Conservation (phyloP, 1,140 invertebrate species). For the Dinoponera quadriceps region DNA sequence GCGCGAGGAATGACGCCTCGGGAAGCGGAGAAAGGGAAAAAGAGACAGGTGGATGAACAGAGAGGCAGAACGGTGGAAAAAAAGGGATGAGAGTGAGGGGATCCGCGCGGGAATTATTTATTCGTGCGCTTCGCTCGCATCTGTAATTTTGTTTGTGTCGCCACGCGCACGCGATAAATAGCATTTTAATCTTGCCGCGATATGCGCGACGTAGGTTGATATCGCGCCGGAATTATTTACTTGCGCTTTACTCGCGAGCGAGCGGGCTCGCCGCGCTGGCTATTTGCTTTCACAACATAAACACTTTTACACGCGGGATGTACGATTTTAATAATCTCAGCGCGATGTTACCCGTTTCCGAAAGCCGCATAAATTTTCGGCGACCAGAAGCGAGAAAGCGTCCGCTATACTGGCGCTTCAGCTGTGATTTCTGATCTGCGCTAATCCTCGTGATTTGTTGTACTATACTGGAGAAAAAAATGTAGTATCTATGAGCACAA, state of each 20-base stretch:
- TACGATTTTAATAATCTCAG: constrained; percentile 38
- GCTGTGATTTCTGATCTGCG: too few relatives aligned
- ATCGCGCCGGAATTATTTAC: constrained; percentile 50
- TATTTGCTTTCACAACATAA: constrained; percentile 46
- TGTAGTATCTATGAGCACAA: too few relatives aligned
- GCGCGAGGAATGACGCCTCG: too few relatives aligned
- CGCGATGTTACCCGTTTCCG: background rate
- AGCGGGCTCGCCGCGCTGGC: too few relatives aligned
- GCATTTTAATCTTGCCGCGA: constrained; percentile 54
- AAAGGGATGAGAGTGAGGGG: too few relatives aligned
- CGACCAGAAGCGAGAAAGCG: background rate
- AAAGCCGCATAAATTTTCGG: background rate
- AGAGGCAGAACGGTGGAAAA: too few relatives aligned
- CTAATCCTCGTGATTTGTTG: too few relatives aligned
- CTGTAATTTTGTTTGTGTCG: constrained; percentile 52
- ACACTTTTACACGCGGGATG: constrained; percentile 2
- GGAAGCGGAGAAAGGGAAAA: too few relatives aligned
- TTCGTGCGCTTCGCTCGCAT: constrained; percentile 32
- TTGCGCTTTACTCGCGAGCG: background rate
- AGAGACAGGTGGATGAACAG: too few relatives aligned
- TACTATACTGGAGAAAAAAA: too few relatives aligned
- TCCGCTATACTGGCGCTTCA: background rate
- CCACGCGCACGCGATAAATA: constrained; percentile 46
- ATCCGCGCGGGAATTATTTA: constrained; percentile 39
- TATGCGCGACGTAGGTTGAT: constrained; percentile 42